Evolutionary conservation across 2,113 vertebrate species (phyloP).

Genomic region (Lipotes vexillifer): DNA sequence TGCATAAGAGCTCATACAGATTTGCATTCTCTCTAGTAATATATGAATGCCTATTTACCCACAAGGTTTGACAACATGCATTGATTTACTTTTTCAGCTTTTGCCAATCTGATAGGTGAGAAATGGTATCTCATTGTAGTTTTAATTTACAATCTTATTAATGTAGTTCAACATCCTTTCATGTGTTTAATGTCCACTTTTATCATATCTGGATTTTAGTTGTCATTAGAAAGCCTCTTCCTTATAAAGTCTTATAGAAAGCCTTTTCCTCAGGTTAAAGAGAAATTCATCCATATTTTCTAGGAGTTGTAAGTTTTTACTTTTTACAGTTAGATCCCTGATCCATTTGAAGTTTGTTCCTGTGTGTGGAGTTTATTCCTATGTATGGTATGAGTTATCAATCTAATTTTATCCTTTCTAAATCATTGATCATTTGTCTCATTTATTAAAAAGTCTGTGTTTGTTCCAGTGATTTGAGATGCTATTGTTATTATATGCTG

Average conservation of each 20-base stretch:
- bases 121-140: background rate
- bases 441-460: background rate
- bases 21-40: background rate
- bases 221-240: background rate
- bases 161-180: background rate
- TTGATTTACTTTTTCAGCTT: background rate
- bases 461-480: background rate
- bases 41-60: background rate
- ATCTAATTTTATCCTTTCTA: constrained; percentile 3
- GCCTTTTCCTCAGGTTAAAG: background rate
- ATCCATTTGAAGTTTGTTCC: background rate
- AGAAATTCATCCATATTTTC: background rate
- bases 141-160: background rate
- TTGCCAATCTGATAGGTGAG: background rate
- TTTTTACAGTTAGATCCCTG: background rate
- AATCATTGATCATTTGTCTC: background rate
- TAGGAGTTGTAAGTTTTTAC: background rate
- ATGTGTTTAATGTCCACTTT: background rate
- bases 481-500: background rate
- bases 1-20: background rate
- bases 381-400: background rate
- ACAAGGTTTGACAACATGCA: background rate
- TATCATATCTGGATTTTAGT: background rate
- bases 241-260: background rate
- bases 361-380: background rate